A percentile compares a stretch with the other conserved stretches of the same genome.
Conservation (phyloP, 1,140 invertebrate species). For the Drosophila persimilis region DNA sequence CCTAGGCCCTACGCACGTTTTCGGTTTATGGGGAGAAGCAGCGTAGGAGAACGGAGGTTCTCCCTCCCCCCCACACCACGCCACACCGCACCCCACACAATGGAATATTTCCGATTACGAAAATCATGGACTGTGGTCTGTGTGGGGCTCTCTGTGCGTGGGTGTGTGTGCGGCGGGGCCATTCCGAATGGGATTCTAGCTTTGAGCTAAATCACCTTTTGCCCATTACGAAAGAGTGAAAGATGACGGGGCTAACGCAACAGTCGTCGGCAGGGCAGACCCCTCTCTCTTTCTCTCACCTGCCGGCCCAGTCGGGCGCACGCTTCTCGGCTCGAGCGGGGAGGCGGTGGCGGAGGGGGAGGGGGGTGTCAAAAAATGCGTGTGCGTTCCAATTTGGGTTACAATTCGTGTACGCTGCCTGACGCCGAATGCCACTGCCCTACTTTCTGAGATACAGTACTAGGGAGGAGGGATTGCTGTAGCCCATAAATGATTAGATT, state of each 20-base stretch:
- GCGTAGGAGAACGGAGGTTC: no score
- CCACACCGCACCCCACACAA: not conserved
- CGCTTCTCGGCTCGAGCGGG: not conserved
- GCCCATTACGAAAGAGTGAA: conserved; percentile 46
- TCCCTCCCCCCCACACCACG: no score
- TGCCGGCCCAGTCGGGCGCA: conserved; percentile 16
- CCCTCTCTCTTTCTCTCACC: conserved; percentile 8
- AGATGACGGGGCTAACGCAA: conserved; percentile 37
- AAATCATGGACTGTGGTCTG: conserved; percentile 5
- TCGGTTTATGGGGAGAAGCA: conserved; percentile 1
- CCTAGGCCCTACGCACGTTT: conserved; percentile 4
- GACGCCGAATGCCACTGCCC: conserved; percentile 49
- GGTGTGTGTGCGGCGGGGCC: not conserved
- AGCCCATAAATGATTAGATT: conserved; percentile 43
- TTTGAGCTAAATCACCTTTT: conserved; percentile 21
- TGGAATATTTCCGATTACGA: conserved; percentile 45
- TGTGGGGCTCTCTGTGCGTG: conserved; percentile 1
- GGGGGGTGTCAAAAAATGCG: conserved; percentile 65
- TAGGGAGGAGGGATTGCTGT: conserved; percentile 1
- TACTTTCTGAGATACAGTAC: conserved; percentile 64
- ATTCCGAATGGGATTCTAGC: conserved; percentile 16
- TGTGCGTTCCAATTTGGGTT: conserved; percentile 73
- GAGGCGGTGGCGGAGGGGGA: not conserved
- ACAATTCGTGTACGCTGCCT: conserved; percentile 47
- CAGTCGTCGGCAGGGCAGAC: conserved; percentile 24